Percentiles rank a stretch among this genome's conserved stretches.
Evolutionary conservation across 2,113 vertebrate genomes (phyloP).

Genomic region (Orycteropus afer): DNA sequence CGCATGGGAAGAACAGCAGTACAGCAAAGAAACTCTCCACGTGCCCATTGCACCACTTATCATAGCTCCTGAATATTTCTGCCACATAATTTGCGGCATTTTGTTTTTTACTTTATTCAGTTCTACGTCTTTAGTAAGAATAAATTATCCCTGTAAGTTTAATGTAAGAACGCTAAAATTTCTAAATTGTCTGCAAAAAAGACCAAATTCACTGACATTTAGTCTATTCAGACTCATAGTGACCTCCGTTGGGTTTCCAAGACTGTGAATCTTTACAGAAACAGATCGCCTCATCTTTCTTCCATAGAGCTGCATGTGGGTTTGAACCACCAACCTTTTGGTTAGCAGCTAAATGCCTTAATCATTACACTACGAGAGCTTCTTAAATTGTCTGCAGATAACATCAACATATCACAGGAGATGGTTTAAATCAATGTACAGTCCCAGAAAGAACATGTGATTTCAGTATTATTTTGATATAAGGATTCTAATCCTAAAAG

Average conservation of each 20-base stretch:
- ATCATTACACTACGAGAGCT: no score
- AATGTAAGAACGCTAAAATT: background rate
- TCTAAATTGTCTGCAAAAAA: background rate
- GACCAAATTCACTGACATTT: no score
- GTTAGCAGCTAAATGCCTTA: no score
- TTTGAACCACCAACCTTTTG: no score
- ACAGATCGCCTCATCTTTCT: no score
- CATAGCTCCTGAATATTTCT: background rate
- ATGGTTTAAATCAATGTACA: background rate
- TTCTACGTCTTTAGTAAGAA: background rate
- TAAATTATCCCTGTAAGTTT: background rate
- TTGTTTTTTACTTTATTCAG: background rate
- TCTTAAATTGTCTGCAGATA: background rate
- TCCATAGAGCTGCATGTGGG: no score
- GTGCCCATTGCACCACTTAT: background rate
- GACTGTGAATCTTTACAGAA: no score
- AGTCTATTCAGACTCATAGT: no score
- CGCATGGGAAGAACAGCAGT: background rate
- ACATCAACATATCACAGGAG: background rate
- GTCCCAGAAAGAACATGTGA: background rate
- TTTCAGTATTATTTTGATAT: slow-evolving; percentile 30
- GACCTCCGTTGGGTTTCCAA: no score
- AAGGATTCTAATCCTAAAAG: background rate
- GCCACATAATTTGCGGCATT: background rate
- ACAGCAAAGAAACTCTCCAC: background rate